Percentiles rank a stretch among this genome's conserved stretches.
These are phyloP conservation scores for Muscicapa adusta DNA, from an alignment of 2,113 vertebrate genomes.

Conservation along the genomic window DNA sequence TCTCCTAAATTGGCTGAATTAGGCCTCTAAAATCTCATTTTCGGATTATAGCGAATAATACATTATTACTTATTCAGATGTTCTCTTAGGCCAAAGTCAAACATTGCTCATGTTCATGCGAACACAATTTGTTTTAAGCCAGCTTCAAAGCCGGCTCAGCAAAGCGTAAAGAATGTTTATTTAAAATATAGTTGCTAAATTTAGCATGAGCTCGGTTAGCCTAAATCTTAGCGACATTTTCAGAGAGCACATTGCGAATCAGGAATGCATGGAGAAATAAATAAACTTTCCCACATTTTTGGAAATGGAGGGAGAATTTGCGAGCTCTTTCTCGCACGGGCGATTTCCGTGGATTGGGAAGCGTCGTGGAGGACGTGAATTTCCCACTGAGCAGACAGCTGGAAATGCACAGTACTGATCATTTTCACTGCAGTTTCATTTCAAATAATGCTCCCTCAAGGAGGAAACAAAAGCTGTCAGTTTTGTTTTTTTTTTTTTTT, in stretches of 20 bases:
- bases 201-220: conserved; percentile 79
- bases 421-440: neutral
- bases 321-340: conserved; percentile 75
- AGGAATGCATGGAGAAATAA: conserved; percentile 97
- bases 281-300: conserved; percentile 94
- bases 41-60: neutral
- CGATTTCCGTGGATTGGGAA: neutral
- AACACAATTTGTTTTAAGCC: neutral
- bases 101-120: conserved; percentile 14
- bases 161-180: conserved; percentile 75
- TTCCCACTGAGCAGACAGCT: neutral
- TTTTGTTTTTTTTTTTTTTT: neutral
- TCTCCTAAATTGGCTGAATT: neutral
- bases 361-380: neutral
- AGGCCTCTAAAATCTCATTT: neutral
- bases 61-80: conserved; percentile 45
- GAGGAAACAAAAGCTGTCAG: conserved; percentile 1
- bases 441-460: neutral
- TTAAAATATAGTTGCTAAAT: conserved; percentile 82
- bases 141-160: conserved; percentile 52
- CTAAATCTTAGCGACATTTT: conserved; percentile 71
- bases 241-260: conserved; percentile 83
- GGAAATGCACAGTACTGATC: neutral
- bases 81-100: neutral
- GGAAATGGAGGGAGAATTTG: conserved; percentile 76